These are phyloP conservation scores for Argyra leucocephala DNA, from an alignment of 2,888 invertebrate species.

Conservation along the genomic window DNA sequence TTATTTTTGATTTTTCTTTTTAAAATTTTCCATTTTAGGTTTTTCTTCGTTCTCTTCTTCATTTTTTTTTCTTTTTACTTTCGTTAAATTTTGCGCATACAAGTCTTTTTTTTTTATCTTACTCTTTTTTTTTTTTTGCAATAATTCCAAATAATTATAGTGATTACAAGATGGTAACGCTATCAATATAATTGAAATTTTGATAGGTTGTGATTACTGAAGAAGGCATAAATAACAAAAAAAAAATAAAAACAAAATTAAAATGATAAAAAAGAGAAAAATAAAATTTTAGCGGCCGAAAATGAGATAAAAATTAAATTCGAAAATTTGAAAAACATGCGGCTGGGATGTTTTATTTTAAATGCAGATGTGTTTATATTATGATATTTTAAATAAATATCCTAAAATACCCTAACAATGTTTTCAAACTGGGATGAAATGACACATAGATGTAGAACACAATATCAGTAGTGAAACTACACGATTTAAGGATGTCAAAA, in stretches of 20 bases:
- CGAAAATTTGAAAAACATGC: too few relatives aligned
- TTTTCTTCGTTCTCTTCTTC: not conserved
- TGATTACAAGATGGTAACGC: conserved; percentile 46
- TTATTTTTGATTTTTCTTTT: not conserved
- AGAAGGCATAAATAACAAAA: not conserved
- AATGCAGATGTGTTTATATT: too few relatives aligned
- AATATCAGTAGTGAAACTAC: too few relatives aligned
- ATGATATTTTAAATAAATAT: too few relatives aligned
- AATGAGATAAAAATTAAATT: too few relatives aligned
- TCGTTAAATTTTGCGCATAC: not conserved
- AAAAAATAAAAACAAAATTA: conserved; percentile 9
- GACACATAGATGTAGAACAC: too few relatives aligned
- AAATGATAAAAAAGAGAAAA: conserved; percentile 19
- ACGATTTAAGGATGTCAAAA: too few relatives aligned
- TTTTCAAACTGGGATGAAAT: too few relatives aligned
- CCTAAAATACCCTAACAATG: too few relatives aligned
- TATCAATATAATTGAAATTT: conserved; percentile 39
- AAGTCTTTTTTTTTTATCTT: conserved; percentile 18
- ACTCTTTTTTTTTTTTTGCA: conserved; percentile 32
- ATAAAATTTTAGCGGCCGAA: too few relatives aligned
- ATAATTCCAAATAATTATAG: conserved; percentile 45
- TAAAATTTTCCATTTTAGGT: not conserved
- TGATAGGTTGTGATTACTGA: conserved; percentile 43
- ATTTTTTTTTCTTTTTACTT: not conserved
- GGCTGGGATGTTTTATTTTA: too few relatives aligned